These are phyloP conservation scores for Dendrocincla tyrannina DNA, from an alignment of 2,797 vertebrate genomes.

Conservation along the genomic window DNA sequence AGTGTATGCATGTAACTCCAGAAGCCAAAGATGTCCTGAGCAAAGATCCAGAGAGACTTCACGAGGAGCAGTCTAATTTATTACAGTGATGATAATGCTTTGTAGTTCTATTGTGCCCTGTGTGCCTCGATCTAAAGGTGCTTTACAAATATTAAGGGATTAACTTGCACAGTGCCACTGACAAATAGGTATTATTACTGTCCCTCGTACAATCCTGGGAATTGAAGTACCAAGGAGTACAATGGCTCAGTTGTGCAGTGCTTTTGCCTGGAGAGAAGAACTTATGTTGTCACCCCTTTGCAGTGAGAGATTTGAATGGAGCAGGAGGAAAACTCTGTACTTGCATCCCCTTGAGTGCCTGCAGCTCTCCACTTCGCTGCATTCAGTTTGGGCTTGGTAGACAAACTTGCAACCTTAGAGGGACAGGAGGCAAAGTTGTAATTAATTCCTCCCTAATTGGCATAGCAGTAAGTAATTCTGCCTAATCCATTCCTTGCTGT, in stretches of 20 bases:
- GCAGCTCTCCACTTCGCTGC: neutral
- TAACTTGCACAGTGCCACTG: neutral
- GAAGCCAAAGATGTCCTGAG: neutral
- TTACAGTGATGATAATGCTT: neutral
- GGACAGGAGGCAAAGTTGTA: constrained; percentile 17
- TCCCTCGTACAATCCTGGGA: neutral
- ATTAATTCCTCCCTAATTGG: constrained; percentile 55
- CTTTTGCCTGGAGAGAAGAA: neutral
- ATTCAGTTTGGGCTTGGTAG: neutral
- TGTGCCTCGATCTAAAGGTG: neutral
- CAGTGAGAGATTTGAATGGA: neutral
- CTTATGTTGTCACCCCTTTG: neutral
- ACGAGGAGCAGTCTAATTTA: neutral
- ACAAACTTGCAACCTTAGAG: neutral
- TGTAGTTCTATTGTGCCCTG: neutral
- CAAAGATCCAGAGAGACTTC: neutral
- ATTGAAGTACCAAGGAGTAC: neutral
- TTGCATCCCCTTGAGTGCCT: neutral
- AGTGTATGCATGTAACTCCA: neutral
- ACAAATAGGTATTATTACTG: neutral
- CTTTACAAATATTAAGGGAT: neutral
- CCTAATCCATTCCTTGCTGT: constrained; percentile 57
- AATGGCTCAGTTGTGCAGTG: neutral
- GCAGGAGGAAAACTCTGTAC: neutral
- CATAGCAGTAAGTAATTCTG: constrained; percentile 53